Evolutionary conservation across 2,888 invertebrate genomes (phyloP).

Genomic region (Nudaria mundana): DNA sequence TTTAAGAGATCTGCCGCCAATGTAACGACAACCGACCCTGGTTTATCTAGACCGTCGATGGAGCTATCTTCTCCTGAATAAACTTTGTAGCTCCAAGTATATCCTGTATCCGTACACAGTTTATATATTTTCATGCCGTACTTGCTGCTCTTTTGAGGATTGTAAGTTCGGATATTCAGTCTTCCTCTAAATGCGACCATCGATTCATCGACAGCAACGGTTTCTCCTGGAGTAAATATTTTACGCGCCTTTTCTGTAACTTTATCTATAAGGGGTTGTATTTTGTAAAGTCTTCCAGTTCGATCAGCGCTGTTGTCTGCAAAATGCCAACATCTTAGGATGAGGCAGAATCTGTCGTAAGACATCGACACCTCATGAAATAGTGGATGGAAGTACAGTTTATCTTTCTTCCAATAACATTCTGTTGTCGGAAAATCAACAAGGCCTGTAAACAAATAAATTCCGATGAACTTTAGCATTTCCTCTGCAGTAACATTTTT

Average conservation of each 20-base stretch:
- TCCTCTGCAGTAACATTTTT: background rate
- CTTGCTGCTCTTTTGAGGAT: constrained; percentile 24
- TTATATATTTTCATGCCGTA: constrained; percentile 27
- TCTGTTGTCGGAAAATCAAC: background rate
- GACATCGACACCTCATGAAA: constrained; percentile 23
- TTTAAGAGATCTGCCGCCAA: constrained; percentile 15
- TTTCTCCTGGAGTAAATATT: constrained; percentile 16
- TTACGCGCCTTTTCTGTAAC: constrained; percentile 18
- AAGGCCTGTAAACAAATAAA: too few relatives aligned
- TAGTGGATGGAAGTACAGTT: constrained; percentile 19
- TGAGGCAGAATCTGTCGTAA: constrained; percentile 18
- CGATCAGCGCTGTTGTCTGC: constrained; percentile 15
- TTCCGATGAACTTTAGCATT: too few relatives aligned
- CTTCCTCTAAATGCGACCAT: constrained; percentile 25
- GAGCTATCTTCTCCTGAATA: constrained; percentile 14
- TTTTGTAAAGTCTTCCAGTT: constrained; percentile 20
- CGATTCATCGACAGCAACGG: constrained; percentile 23
- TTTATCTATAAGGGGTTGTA: constrained; percentile 20
- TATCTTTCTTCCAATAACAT: constrained; percentile 16
- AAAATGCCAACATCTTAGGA: constrained; percentile 28
- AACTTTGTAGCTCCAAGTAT: constrained; percentile 14
- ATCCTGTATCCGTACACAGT: constrained; percentile 11
- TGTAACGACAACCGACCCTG: constrained; percentile 17
- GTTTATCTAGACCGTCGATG: constrained; percentile 13
- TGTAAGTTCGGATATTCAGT: constrained; percentile 20